Conservation (phyloP, 2,797 vertebrate species). For the Sebastes glaucus region DNA sequence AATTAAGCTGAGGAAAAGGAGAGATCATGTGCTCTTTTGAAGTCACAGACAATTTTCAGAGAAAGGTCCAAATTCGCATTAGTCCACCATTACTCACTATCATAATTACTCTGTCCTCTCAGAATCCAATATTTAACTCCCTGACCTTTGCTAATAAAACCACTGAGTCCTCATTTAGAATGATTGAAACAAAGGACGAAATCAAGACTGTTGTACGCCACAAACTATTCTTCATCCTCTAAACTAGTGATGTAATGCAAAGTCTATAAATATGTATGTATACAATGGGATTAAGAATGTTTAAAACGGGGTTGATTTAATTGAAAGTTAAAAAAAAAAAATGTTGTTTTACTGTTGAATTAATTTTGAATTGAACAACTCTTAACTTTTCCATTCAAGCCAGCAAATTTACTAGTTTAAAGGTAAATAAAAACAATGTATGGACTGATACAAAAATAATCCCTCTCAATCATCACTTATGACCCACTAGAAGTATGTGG, state of each 20-base stretch:
- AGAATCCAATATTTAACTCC: slow-evolving; percentile 54
- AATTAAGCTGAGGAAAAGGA: slow-evolving; percentile 30
- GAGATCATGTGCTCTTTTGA: slow-evolving; percentile 44
- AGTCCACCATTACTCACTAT: slow-evolving; percentile 46
- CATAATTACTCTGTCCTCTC: slow-evolving; percentile 63
- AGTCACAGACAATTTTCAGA: slow-evolving; percentile 38
- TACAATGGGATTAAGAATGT: not conserved
- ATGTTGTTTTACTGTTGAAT: rapidly evolving
- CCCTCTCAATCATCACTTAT: too few species aligned
- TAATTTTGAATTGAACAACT: not conserved
- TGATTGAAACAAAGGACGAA: slow-evolving; percentile 52
- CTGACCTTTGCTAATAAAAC: slow-evolving; percentile 51
- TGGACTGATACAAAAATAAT: not conserved
- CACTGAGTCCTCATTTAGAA: slow-evolving; percentile 24
- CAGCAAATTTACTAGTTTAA: not conserved
- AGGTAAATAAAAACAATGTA: not conserved
- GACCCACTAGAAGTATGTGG: not conserved
- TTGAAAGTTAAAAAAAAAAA: too few species aligned
- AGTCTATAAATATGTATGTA: not conserved
- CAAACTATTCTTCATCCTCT: not conserved
- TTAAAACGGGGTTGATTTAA: not conserved
- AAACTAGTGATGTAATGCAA: not conserved
- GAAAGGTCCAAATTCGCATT: slow-evolving; percentile 52
- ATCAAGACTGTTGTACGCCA: not conserved
- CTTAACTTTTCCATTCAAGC: not conserved